Percentiles rank a stretch among this genome's conserved stretches.
Conservation (phyloP, 2,797 vertebrate species). For the Gymnothorax javanicus region DNA sequence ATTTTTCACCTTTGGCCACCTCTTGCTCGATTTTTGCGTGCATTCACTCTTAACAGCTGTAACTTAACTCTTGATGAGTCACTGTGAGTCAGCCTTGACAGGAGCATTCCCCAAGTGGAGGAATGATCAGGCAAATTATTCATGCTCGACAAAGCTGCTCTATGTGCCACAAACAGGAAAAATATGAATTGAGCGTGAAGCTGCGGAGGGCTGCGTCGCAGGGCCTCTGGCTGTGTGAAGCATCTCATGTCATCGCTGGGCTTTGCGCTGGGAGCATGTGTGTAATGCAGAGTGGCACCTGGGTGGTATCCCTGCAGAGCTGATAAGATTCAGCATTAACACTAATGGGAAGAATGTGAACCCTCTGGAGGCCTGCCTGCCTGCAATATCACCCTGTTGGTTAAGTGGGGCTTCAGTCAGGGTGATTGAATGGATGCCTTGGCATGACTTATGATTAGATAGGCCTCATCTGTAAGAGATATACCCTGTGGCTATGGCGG, state of each 20-base stretch:
- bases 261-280: background rate
- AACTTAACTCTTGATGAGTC: background rate
- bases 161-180: background rate
- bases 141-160: background rate
- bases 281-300: background rate
- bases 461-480: conserved; percentile 28
- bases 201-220: background rate
- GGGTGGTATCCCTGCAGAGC: background rate
- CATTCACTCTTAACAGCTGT: too few relatives aligned
- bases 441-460: conserved; percentile 5
- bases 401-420: background rate
- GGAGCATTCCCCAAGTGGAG: background rate
- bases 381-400: background rate
- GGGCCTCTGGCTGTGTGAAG: background rate
- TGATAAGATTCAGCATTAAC: background rate
- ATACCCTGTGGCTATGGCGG: background rate
- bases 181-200: background rate
- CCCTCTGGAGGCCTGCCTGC: background rate
- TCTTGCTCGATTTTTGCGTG: too few relatives aligned
- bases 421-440: background rate
- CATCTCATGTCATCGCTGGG: background rate
- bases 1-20: too few relatives aligned
- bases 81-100: background rate
- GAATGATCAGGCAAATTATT: background rate
- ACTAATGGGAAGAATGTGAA: background rate